phyloP scores from a whole-genome alignment of 2,797 vertebrate genomes.

The Kryptolebias ocellatus region DNA sequence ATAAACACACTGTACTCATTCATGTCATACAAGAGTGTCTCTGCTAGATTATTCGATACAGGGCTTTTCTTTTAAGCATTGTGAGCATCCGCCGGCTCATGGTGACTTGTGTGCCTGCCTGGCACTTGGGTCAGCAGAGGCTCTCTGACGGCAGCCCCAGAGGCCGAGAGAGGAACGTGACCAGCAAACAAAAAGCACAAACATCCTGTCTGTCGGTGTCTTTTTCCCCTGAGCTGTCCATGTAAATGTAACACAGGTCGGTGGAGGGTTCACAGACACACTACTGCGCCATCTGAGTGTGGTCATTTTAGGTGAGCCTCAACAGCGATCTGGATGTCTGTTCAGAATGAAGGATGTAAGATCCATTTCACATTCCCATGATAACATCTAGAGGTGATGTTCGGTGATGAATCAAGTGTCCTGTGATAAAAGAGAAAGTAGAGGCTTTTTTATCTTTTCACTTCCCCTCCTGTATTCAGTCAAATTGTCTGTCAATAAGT shows the following conservation, averaged over 20 bases:
- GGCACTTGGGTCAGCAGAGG: slow-evolving; percentile 21
- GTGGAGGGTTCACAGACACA: slow-evolving; percentile 15
- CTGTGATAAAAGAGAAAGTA: slow-evolving; percentile 32
- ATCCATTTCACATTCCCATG: slow-evolving; percentile 38
- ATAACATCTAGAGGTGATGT: slow-evolving; percentile 47
- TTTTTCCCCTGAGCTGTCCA: slow-evolving; percentile 17
- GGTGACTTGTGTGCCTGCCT: background rate
- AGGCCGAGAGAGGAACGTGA: slow-evolving; percentile 34
- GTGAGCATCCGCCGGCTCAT: slow-evolving; percentile 2
- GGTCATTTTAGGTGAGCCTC: slow-evolving; percentile 34
- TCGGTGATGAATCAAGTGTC: slow-evolving; percentile 45
- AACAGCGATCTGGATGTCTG: slow-evolving; percentile 23
- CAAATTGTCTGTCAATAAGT: background rate
- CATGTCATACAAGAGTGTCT: background rate
- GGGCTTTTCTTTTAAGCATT: slow-evolving; percentile 4
- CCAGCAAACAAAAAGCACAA: slow-evolving; percentile 41
- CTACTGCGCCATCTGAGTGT: slow-evolving; percentile 40
- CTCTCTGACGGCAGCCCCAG: slow-evolving; percentile 10
- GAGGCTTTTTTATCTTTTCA: slow-evolving; percentile 1
- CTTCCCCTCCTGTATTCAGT: background rate
- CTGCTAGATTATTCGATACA: background rate
- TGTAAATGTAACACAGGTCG: slow-evolving; percentile 29
- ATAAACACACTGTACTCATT: background rate
- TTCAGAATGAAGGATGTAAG: slow-evolving; percentile 26
- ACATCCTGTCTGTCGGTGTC: slow-evolving; percentile 17